Evolutionary conservation across 2,113 vertebrate genomes (phyloP).

Genomic region (Oryzias javanicus): DNA sequence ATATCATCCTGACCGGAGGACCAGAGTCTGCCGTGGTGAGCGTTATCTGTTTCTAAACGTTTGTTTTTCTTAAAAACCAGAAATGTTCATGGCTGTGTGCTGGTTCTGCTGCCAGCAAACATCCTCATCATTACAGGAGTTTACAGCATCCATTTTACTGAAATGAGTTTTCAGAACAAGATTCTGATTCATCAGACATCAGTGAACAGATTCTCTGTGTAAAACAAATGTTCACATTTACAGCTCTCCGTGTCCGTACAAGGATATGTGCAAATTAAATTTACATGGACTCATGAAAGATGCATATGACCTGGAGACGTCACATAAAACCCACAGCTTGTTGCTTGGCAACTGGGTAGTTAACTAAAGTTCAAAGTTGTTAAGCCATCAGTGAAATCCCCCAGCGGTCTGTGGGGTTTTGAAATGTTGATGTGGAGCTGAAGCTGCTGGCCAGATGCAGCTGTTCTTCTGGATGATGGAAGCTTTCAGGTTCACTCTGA

Average conservation of each 20-base stretch:
- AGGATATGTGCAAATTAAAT: too few species aligned
- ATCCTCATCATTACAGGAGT: too few species aligned
- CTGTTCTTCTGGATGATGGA: background rate
- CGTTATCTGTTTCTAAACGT: background rate
- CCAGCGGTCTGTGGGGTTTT: background rate
- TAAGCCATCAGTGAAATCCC: background rate
- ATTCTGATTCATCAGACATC: too few species aligned
- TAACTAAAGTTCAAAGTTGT: background rate
- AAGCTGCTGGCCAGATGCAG: background rate
- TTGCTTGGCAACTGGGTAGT: constrained; percentile 12
- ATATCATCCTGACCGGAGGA: constrained; percentile 74
- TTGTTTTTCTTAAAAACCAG: background rate
- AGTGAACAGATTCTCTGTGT: too few species aligned
- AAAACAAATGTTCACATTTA: too few species aligned
- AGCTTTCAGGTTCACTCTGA: background rate
- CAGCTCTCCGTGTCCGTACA: too few species aligned
- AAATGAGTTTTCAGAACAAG: too few species aligned
- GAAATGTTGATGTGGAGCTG: background rate
- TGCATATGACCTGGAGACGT: constrained; percentile 16
- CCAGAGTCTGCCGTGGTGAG: constrained; percentile 83
- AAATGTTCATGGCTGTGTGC: background rate
- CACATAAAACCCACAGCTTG: constrained; percentile 1
- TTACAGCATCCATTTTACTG: too few species aligned
- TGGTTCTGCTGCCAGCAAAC: too few species aligned
- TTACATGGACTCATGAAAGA: constrained; percentile 17